Percentiles rank a stretch among this genome's conserved stretches.
Conservation (phyloP, 1,140 invertebrate species). For the Kradibia gibbosae region DNA sequence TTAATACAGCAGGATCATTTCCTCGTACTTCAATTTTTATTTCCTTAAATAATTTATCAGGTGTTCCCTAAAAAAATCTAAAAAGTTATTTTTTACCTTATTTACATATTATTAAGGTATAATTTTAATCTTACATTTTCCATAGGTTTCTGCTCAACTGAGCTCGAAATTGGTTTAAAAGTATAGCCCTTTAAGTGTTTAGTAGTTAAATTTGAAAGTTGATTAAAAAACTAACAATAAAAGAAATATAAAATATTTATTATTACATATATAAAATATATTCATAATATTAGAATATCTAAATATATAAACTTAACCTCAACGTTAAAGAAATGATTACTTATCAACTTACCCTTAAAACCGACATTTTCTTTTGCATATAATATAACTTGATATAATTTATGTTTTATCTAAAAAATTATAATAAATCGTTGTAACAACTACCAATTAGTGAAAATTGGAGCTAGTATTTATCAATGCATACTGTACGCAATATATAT, state of each 20-base stretch:
- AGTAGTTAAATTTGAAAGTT: background rate
- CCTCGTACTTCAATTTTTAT: conserved; percentile 91
- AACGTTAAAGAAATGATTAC: conserved; percentile 27
- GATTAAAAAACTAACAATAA: conserved; percentile 23
- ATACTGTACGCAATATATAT: too few species aligned
- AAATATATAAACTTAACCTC: conserved; percentile 39
- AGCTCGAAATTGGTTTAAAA: conserved; percentile 18
- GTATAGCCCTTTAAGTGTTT: background rate
- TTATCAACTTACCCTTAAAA: conserved; percentile 51
- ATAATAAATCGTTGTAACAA: too few species aligned
- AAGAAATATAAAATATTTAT: background rate
- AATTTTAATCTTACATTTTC: conserved; percentile 30
- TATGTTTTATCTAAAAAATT: too few species aligned
- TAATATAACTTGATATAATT: background rate
- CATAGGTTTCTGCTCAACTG: conserved; percentile 15
- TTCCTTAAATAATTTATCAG: conserved; percentile 86
- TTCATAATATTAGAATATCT: background rate
- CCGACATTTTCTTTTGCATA: conserved; percentile 55
- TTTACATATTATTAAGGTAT: background rate
- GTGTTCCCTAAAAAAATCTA: conserved; percentile 44
- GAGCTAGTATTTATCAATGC: too few species aligned
- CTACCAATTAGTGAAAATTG: too few species aligned
- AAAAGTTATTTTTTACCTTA: background rate
- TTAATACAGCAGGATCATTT: conserved; percentile 88
- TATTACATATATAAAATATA: background rate